phyloP scores from a whole-genome alignment of 1,140 invertebrate genomes.

The Diorhabda sublineata region DNA sequence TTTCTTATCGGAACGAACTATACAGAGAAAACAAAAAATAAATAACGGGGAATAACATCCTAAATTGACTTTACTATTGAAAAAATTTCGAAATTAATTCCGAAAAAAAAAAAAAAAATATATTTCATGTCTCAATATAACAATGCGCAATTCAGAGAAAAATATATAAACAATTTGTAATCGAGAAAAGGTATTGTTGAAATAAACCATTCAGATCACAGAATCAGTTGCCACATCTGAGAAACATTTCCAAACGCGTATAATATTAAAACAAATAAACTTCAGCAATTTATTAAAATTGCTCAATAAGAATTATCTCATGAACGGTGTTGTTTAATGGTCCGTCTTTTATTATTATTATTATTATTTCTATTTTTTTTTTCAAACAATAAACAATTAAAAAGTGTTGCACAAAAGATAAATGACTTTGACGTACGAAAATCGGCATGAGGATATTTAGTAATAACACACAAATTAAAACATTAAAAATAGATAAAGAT shows the following conservation, averaged over 20 bases:
- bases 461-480: not conserved
- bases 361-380: not conserved
- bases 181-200: no score
- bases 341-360: not conserved
- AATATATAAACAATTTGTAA: no score
- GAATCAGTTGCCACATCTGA: not conserved
- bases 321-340: not conserved
- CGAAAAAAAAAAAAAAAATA: no score
- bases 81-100: not conserved
- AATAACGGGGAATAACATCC: not conserved
- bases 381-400: slow-evolving; percentile 1
- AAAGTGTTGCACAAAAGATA: not conserved
- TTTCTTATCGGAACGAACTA: no score
- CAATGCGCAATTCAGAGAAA: no score
- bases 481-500: not conserved
- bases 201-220: not conserved
- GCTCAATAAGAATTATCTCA: not conserved
- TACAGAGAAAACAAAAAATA: no score
- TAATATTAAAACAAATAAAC: not conserved
- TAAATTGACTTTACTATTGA: not conserved
- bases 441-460: not conserved
- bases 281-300: not conserved
- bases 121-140: no score
- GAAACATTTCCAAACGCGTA: not conserved
- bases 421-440: not conserved